These are phyloP conservation scores for Tapera naevia DNA, from an alignment of 2,797 vertebrate species.

Conservation along the genomic window DNA sequence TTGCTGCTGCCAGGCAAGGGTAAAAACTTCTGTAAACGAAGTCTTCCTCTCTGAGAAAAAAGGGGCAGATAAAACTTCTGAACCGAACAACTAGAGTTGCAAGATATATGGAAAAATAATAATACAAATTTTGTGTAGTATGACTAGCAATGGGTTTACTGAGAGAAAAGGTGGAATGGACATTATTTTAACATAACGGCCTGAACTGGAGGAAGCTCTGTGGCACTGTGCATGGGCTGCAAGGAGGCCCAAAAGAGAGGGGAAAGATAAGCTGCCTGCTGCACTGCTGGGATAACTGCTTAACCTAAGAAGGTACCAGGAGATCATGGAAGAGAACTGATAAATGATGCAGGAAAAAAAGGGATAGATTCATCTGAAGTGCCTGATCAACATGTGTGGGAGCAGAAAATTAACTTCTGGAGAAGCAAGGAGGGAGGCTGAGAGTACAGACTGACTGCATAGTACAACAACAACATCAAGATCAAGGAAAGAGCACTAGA, in stretches of 20 bases:
- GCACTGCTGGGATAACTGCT: neutral
- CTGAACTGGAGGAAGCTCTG: neutral
- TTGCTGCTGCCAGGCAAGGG: neutral
- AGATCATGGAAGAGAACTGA: neutral
- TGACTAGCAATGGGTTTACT: neutral
- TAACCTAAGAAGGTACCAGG: neutral
- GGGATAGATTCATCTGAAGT: neutral
- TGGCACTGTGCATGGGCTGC: neutral
- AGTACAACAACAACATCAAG: neutral
- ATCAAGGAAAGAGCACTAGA: neutral
- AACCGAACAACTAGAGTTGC: neutral
- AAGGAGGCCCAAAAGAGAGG: neutral
- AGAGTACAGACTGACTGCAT: neutral
- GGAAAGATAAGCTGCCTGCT: neutral
- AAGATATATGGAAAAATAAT: neutral
- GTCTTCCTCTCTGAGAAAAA: neutral
- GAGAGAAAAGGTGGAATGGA: neutral
- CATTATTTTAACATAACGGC: neutral
- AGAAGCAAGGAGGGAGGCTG: neutral
- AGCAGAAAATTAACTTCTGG: neutral
- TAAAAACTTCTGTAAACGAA: neutral
- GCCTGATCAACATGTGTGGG: neutral
- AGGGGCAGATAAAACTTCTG: neutral
- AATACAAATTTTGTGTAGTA: neutral
- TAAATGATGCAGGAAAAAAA: neutral